Evolutionary conservation across 2,888 invertebrate species (phyloP).

Genomic region (Alentia gelatinosa): DNA sequence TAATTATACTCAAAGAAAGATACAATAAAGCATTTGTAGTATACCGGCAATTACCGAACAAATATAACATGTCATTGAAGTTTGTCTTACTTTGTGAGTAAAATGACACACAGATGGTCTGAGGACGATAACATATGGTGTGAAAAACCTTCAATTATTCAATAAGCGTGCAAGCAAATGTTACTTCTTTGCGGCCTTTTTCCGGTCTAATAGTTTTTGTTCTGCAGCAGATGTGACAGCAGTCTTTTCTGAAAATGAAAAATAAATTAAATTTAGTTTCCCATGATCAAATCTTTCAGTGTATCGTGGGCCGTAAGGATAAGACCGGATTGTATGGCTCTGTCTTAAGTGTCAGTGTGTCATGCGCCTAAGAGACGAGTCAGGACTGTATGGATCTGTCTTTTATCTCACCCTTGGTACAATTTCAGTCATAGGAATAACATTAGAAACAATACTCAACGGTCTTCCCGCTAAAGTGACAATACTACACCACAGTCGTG

Average conservation of each 20-base stretch:
- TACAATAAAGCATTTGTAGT: no score
- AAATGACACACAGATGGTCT: no score
- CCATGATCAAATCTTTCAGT: not conserved
- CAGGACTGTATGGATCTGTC: not conserved
- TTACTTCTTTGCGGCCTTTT: not conserved
- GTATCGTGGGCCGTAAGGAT: not conserved
- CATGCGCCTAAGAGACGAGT: not conserved
- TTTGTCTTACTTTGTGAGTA: no score
- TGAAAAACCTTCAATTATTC: no score
- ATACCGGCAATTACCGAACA: no score
- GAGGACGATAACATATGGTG: no score
- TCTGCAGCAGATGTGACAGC: conserved; percentile 59
- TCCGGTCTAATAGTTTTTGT: conserved; percentile 59
- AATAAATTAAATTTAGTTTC: not conserved
- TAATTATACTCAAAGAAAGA: no score
- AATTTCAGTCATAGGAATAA: not conserved
- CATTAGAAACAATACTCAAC: not conserved
- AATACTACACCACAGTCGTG: no score
- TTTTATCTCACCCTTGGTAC: not conserved
- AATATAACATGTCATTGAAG: no score
- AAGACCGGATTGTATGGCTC: not conserved
- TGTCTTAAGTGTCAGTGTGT: not conserved
- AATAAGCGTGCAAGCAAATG: no score
- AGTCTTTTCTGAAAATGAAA: conserved; percentile 53
- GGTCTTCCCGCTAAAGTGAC: not conserved